These are phyloP conservation scores for Polypterus senegalus DNA, from an alignment of 2,113 vertebrate genomes.

Conservation along the genomic window DNA sequence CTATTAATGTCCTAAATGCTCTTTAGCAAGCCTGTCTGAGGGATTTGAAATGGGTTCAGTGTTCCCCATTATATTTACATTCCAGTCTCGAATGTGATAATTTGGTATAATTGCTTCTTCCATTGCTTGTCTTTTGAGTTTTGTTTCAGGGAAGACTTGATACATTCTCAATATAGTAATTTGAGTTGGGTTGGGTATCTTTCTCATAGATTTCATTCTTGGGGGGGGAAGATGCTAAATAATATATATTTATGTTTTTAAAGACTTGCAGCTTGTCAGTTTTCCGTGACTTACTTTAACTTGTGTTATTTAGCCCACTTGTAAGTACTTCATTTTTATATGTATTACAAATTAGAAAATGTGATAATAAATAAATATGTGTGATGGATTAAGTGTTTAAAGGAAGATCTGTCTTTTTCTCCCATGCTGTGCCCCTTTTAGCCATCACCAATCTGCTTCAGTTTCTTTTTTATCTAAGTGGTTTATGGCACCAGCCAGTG, in stretches of 20 bases:
- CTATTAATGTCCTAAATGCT: slow-evolving; percentile 86
- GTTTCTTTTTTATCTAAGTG: too few species aligned
- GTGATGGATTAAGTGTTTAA: too few species aligned
- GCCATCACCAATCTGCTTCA: too few species aligned
- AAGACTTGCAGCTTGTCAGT: too few species aligned
- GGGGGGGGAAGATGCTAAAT: slow-evolving; percentile 11
- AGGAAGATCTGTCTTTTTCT: too few species aligned
- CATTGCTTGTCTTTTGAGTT: slow-evolving; percentile 42
- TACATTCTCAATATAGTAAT: slow-evolving; percentile 30
- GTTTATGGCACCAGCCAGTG: too few species aligned
- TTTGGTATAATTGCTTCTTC: slow-evolving; percentile 72
- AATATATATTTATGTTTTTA: slow-evolving; percentile 1
- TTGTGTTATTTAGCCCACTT: too few species aligned
- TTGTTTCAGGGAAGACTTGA: slow-evolving; percentile 26
- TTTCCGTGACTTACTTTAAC: too few species aligned
- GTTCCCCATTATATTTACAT: slow-evolving; percentile 64
- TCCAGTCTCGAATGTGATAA: slow-evolving; percentile 68
- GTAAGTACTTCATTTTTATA: too few species aligned
- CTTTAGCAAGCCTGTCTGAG: slow-evolving; percentile 80
- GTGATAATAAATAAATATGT: too few species aligned
- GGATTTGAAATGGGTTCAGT: slow-evolving; percentile 62
- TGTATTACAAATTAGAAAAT: too few species aligned
- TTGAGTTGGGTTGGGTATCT: slow-evolving; percentile 21
- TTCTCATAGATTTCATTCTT: slow-evolving; percentile 16
- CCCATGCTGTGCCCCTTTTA: too few species aligned